A percentile compares a stretch with the other conserved stretches of the same genome.
Evolutionary conservation across 2,888 invertebrate species (phyloP).

Genomic region (Willowsia nigromaculata): DNA sequence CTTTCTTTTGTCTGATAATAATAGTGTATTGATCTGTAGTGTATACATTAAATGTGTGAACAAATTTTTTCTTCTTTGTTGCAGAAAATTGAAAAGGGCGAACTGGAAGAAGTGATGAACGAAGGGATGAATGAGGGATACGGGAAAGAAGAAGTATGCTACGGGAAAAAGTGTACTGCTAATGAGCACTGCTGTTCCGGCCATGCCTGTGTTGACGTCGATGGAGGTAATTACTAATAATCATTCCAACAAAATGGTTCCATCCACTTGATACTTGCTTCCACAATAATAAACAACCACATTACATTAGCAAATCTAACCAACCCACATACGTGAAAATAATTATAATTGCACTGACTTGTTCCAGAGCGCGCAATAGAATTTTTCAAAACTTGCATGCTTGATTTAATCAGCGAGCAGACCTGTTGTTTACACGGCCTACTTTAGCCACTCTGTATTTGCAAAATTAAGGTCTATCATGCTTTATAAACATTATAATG

Average conservation of each 20-base stretch:
- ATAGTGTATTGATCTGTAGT: too few relatives aligned
- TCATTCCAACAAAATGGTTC: background rate
- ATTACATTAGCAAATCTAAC: background rate
- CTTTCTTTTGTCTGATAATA: too few relatives aligned
- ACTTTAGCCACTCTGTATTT: background rate
- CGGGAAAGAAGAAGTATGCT: conserved; percentile 85
- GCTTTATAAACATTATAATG: too few relatives aligned
- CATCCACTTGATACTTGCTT: too few relatives aligned
- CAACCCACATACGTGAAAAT: background rate
- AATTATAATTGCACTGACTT: background rate
- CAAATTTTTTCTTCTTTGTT: conserved; percentile 51
- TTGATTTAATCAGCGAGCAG: background rate
- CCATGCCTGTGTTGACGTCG: conserved; percentile 87
- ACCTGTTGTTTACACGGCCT: background rate
- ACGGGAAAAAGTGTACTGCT: conserved; percentile 86
- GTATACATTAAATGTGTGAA: background rate
- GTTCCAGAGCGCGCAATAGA: background rate
- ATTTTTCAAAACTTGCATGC: background rate
- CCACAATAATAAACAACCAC: background rate
- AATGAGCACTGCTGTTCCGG: conserved; percentile 93
- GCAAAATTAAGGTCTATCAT: too few relatives aligned
- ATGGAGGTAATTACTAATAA: conserved; percentile 82
- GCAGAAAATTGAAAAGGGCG: conserved; percentile 79
- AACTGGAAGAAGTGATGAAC: conserved; percentile 79
- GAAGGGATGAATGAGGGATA: conserved; percentile 79